These are phyloP conservation scores for Zosterops japonicus DNA, from an alignment of 2,113 vertebrate genomes.

Conservation along the genomic window DNA sequence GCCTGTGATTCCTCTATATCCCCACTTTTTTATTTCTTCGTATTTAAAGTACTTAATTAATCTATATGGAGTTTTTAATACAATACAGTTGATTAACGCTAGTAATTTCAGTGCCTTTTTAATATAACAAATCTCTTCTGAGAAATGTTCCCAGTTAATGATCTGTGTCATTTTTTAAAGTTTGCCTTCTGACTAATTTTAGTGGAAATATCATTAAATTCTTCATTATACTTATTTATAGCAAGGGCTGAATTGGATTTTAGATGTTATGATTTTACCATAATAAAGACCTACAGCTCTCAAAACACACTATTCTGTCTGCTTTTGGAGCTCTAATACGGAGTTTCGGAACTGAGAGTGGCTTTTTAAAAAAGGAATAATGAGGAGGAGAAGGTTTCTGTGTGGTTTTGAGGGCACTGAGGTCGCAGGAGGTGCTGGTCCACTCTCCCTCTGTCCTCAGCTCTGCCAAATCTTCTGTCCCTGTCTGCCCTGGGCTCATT, in stretches of 20 bases:
- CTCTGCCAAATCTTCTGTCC: neutral
- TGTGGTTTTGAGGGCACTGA: neutral
- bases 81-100: conserved; percentile 70
- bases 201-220: conserved; percentile 55
- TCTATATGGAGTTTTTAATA: conserved; percentile 65
- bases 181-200: conserved; percentile 68
- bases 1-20: neutral
- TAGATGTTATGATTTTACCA: conserved; percentile 13
- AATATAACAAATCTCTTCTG: conserved; percentile 72
- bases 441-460: too few species aligned
- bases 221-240: conserved; percentile 52
- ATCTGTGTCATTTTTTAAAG: conserved; percentile 71
- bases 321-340: neutral
- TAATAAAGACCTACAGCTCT: conserved; percentile 29
- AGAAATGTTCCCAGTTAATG: conserved; percentile 73
- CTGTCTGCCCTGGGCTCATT: neutral
- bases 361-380: neutral
- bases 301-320: neutral
- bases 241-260: conserved; percentile 32
- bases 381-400: neutral
- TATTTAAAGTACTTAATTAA: conserved; percentile 71
- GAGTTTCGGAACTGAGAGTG: neutral
- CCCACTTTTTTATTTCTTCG: conserved; percentile 4
- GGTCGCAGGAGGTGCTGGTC: neutral
- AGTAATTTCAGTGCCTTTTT: conserved; percentile 70